phyloP scores from a whole-genome alignment of 2,888 invertebrate genomes.

The Unio delphinus region DNA sequence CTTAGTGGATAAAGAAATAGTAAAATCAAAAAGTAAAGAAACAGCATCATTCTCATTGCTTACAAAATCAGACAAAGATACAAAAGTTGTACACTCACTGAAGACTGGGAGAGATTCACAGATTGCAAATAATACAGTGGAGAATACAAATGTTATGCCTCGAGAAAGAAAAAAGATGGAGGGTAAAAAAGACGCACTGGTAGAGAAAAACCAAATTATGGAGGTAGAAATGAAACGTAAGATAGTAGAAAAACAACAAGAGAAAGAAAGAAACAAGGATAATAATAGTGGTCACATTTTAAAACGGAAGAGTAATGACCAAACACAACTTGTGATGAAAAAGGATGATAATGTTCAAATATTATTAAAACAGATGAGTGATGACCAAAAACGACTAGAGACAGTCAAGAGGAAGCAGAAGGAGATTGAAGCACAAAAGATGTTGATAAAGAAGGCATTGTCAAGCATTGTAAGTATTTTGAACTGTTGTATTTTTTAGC shows the following conservation, averaged over 20 bases:
- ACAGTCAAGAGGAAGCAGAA: conserved; percentile 25
- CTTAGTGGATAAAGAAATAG: not conserved
- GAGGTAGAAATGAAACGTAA: no score
- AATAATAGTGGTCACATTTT: no score
- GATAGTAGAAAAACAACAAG: no score
- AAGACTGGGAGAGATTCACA: no score
- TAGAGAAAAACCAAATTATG: no score
- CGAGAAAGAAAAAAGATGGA: no score
- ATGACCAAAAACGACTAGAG: conserved; percentile 21
- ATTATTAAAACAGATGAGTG: no score
- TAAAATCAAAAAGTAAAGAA: conserved; percentile 2
- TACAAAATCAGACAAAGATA: conserved; percentile 10
- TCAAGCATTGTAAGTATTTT: conserved; percentile 26
- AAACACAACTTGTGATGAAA: conserved; percentile 20
- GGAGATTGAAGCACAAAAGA: conserved; percentile 30
- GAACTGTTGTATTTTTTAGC: not conserved
- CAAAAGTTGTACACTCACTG: not conserved
- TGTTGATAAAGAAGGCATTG: conserved; percentile 30
- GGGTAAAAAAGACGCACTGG: no score
- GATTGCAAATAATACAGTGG: no score
- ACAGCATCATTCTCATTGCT: not conserved
- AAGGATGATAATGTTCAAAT: no score
- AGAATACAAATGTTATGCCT: no score
- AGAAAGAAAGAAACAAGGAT: no score
- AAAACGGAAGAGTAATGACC: not conserved